A percentile compares a stretch with the other conserved stretches of the same genome.
These are phyloP conservation scores for Vulpes lagopus DNA, from an alignment of 2,113 vertebrate genomes.

Conservation along the genomic window DNA sequence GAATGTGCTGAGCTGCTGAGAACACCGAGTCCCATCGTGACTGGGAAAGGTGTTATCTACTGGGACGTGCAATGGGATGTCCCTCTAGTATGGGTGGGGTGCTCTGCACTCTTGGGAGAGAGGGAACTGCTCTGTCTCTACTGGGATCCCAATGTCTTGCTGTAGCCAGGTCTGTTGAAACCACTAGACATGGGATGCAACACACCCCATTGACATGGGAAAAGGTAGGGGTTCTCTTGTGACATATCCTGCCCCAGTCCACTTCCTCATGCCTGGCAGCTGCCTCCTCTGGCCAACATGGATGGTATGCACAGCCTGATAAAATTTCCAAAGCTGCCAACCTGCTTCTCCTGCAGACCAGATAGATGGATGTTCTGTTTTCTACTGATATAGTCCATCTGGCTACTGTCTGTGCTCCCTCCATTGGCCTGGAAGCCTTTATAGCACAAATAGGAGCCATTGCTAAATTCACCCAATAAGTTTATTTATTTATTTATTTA, in stretches of 20 bases:
- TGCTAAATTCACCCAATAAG: not conserved
- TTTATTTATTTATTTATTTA: too few relatives aligned
- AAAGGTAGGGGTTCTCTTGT: not conserved
- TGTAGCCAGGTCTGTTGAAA: not conserved
- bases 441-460: not conserved
- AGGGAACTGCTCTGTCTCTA: not conserved
- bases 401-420: not conserved
- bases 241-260: not conserved
- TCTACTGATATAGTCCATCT: not conserved
- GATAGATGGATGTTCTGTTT: not conserved
- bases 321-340: not conserved
- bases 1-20: not conserved
- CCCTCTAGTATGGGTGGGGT: not conserved
- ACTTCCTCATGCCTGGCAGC: not conserved
- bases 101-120: not conserved
- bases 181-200: not conserved
- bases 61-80: not conserved
- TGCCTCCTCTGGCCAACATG: not conserved
- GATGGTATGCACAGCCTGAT: not conserved
- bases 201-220: not conserved
- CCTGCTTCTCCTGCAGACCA: not conserved
- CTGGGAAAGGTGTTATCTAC: not conserved
- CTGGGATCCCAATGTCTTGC: not conserved
- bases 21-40: too few relatives aligned
- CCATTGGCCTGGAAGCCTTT: not conserved